A percentile compares a stretch with the other conserved stretches of the same genome.
Conservation (phyloP, 2,113 vertebrate genomes). For the Ochotona princeps region DNA sequence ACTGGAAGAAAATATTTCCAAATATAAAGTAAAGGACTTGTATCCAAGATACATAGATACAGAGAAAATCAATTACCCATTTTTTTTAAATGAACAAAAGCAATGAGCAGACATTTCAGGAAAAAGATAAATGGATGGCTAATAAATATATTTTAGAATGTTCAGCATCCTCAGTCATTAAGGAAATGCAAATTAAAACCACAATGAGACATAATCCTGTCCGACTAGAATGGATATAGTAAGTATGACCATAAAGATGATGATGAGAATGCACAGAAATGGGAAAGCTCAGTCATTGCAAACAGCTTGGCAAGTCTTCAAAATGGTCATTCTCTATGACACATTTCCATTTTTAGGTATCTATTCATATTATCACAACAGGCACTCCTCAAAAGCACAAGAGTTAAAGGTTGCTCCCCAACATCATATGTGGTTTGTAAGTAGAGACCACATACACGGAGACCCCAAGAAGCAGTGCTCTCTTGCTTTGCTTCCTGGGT, state of each 20-base stretch:
- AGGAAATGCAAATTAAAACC: too few species aligned
- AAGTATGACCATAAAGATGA: background rate
- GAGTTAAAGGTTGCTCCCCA: too few species aligned
- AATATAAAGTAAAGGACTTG: background rate
- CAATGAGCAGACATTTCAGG: background rate
- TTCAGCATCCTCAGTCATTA: too few species aligned
- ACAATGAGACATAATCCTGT: background rate
- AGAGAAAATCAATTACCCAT: background rate
- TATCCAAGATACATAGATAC: background rate
- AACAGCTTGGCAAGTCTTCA: constrained; percentile 7
- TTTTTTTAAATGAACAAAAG: constrained; percentile 6
- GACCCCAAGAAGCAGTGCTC: too few species aligned
- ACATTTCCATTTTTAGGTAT: background rate
- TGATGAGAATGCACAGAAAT: background rate
- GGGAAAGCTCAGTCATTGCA: background rate
- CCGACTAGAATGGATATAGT: background rate
- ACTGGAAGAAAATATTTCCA: constrained; percentile 10
- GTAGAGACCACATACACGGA: too few species aligned
- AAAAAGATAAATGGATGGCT: too few species aligned
- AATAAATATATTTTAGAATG: too few species aligned
- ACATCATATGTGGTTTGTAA: too few species aligned
- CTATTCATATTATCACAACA: background rate
- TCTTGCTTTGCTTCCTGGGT: too few species aligned
- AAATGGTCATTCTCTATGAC: background rate
- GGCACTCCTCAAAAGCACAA: too few species aligned